Base-by-base conservation (phyloP, 2,888 invertebrate species). In the Caenorhabditis wallacei region DNA sequence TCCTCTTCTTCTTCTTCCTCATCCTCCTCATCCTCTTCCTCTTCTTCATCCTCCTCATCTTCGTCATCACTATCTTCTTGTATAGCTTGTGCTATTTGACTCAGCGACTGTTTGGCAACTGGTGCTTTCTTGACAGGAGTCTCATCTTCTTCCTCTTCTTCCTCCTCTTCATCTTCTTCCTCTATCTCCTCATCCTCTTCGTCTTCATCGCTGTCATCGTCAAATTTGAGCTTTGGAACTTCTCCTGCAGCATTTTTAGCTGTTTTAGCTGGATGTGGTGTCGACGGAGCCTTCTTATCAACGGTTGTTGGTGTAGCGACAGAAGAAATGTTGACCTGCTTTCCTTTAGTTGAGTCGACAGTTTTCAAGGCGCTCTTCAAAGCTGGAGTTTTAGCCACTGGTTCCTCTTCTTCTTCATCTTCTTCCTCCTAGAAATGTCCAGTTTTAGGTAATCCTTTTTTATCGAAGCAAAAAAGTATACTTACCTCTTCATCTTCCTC, bases 231-330 rank as follows among this genome's bases (percentile, higher is more conserved):
- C 48, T 84, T 71, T n/a, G 78, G 59, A 40, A 86, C 84, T 5
- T 51, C 59, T 11, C 53, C 71, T 11, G 22, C 37, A 18, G 57
- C 40, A 35, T 24, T 43, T 24, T 79, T 82, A 1, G 64, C 51
- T 10, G 66, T 68, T 35, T 85, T 87, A 0, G 64, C 74, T 20
- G 88, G 88, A 57, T 87, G 87, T 20, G 88, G 88, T 24, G 88
- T 88, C 8, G 80, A 56, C 40, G 88, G 88, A 35, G 83, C 80
- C 59, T 88, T 88, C 69, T 83, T 84, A 18, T 80, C 71, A 30
- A 68, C 82, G n/a, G 85, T 82, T 3, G 71, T 72, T 37, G 89
- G 89, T 20, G 88, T 88, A 37, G 79, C 74, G 16, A 78, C 84
- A 10, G 80, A 51, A 22, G 82, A 53, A 37, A 88, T 72, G 59